phyloP scores from a whole-genome alignment of 2,113 vertebrate genomes.

The Bufo bufo region DNA sequence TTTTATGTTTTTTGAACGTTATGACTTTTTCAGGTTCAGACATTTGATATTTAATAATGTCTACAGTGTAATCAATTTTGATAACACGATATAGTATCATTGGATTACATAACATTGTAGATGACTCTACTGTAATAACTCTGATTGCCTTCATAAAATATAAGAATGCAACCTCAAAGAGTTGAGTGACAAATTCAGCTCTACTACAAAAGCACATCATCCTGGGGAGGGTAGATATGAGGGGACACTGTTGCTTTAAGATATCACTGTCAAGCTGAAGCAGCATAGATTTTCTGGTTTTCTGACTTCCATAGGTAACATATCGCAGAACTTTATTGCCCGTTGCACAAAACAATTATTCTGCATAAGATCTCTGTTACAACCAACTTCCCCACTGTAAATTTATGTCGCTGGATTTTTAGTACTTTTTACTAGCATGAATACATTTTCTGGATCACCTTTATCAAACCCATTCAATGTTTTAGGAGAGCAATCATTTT shows the following conservation, averaged over 20 bases:
- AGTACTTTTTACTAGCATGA: slow-evolving; percentile 44
- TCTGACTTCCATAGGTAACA: slow-evolving; percentile 50
- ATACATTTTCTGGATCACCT: slow-evolving; percentile 52
- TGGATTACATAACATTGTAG: not conserved
- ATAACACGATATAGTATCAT: not conserved
- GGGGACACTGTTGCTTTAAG: not conserved
- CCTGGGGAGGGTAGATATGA: not conserved
- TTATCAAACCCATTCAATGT: slow-evolving; percentile 44
- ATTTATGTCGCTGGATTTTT: slow-evolving; percentile 50
- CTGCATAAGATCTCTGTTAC: slow-evolving; percentile 37
- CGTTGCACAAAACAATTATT: slow-evolving; percentile 47
- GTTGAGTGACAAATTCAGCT: not conserved
- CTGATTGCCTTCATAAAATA: not conserved
- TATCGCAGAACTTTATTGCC: slow-evolving; percentile 49
- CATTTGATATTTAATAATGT: not conserved
- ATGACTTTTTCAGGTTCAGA: not conserved
- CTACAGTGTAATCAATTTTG: not conserved
- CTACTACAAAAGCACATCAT: not conserved
- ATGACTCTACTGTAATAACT: not conserved
- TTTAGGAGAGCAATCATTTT: slow-evolving; percentile 40
- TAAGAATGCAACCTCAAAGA: not conserved
- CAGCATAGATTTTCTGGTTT: slow-evolving; percentile 42
- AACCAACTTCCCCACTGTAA: slow-evolving; percentile 39
- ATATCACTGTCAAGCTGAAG: not conserved
- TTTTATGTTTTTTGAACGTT: too few species aligned